Base-by-base conservation (phyloP, 2,113 vertebrate species). In the Oplegnathus fasciatus region DNA sequence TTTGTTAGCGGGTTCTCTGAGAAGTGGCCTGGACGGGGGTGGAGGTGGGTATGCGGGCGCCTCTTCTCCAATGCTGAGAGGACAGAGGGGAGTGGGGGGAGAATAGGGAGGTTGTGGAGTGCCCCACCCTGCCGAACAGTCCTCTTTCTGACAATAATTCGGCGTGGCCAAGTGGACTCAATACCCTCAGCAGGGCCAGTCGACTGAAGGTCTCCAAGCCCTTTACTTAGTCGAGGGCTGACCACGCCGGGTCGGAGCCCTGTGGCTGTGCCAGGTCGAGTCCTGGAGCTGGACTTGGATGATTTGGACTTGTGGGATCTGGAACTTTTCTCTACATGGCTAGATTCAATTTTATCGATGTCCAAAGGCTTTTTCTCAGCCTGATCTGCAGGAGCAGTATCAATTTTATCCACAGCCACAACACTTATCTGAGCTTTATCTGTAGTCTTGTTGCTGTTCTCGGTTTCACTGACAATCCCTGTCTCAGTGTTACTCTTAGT, bases 111-210 rank as follows among this genome's bases (percentile, higher is more conserved):
- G 72, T 96, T 96, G 83, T 96, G 96, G 55, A 95, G 82, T 1
- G 93, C 96, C 2, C 96, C 96, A 11, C 96, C 96, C 73, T 96
- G 96, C 34, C 96, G 93, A 42, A 96, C 95, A 1, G 96, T 96
- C 82, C 96, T 94, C 82, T 95, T 95, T 52, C 95, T 84, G 28
- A 95, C 95, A 24, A 96, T 93, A 32, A 96, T 91, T 42, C 95
- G 89, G 6, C 96, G 93, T 4, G 96, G 96, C 96, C 96, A 96
- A 9, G 96, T 96, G 34, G 94, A 96, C 76, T 96, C 95, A 0
- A 94, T 95, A 60, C 94, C 90, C 8, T 95, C 92, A 44, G 91
- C 46, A 0, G 92, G 93, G 34, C 83, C 18, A 4, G 86, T 70
- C 8, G 94, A 83, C 42, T 93, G 89, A 9, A 91, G 83, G 10